A percentile compares a stretch with the other conserved stretches of the same genome.
Evolutionary conservation across 2,797 vertebrate genomes (phyloP).

Genomic region (Coregonus suidteri): DNA sequence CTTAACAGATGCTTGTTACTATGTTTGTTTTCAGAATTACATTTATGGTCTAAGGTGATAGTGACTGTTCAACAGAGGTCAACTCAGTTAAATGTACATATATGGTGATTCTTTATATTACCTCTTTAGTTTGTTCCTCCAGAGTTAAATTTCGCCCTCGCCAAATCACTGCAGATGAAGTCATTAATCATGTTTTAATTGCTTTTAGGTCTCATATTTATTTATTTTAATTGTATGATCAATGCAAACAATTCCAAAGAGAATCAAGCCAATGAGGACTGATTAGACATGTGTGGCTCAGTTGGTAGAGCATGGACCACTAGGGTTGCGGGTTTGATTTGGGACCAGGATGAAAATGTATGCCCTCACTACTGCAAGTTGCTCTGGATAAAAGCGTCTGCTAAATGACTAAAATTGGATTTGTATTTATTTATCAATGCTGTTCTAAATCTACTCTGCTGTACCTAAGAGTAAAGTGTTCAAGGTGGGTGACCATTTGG

Average conservation of each 20-base stretch:
- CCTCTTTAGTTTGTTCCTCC: not conserved
- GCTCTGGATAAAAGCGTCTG: too few species aligned
- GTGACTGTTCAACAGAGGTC: not conserved
- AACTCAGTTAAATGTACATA: not conserved
- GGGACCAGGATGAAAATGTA: too few species aligned
- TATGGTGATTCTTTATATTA: not conserved
- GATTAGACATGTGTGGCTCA: too few species aligned
- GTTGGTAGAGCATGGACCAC: too few species aligned
- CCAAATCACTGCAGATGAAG: not conserved
- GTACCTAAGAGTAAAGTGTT: conserved; percentile 67
- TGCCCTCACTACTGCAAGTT: too few species aligned
- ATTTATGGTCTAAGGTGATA: not conserved
- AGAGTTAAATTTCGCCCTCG: not conserved
- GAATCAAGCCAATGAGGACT: conserved; percentile 46
- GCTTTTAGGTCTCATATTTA: not conserved
- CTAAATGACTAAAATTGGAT: not conserved
- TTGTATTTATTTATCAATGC: not conserved
- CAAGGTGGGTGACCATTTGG: conserved; percentile 66
- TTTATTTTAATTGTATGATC: not conserved
- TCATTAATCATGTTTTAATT: not conserved
- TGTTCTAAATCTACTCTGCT: conserved; percentile 57
- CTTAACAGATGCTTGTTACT: conserved; percentile 37
- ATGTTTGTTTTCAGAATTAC: not conserved
- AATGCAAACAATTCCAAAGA: not conserved
- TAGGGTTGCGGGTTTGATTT: too few species aligned